Percentiles rank a stretch among this genome's conserved stretches.
phyloP scores from a whole-genome alignment of 2,113 vertebrate species.

The Bos taurus region DNA sequence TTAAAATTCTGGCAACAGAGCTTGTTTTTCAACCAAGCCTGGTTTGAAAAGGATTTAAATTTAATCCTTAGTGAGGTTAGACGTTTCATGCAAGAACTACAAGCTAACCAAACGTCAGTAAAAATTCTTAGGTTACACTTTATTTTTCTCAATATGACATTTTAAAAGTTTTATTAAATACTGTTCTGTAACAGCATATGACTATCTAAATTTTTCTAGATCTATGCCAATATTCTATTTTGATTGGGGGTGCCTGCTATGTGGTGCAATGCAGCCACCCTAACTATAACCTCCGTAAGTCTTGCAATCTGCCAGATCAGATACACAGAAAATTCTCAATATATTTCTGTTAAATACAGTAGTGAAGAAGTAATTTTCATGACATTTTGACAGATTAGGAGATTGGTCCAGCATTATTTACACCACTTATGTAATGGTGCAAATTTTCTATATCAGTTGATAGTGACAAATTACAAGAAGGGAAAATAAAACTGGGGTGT shows the following conservation, averaged over 20 bases:
- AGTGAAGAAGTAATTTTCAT: background rate
- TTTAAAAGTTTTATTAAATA: background rate
- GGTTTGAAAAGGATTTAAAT: constrained; percentile 30
- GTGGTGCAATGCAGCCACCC: rapidly evolving
- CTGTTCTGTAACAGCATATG: background rate
- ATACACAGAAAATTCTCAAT: background rate
- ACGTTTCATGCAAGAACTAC: background rate
- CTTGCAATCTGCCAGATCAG: background rate
- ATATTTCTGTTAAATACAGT: background rate
- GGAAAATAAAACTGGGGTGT: background rate
- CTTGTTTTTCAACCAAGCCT: background rate
- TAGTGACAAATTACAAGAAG: background rate
- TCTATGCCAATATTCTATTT: background rate
- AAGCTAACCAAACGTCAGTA: constrained; percentile 10
- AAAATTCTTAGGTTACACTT: background rate
- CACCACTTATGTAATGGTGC: background rate
- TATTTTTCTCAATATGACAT: background rate
- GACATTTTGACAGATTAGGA: background rate
- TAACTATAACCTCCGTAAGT: background rate
- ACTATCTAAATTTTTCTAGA: background rate
- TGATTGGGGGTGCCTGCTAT: background rate
- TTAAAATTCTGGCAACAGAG: background rate
- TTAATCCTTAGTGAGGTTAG: background rate
- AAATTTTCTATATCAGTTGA: background rate
- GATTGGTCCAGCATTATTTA: background rate